Conservation (phyloP, 2,888 invertebrate species). For the Athetis lepigone region DNA sequence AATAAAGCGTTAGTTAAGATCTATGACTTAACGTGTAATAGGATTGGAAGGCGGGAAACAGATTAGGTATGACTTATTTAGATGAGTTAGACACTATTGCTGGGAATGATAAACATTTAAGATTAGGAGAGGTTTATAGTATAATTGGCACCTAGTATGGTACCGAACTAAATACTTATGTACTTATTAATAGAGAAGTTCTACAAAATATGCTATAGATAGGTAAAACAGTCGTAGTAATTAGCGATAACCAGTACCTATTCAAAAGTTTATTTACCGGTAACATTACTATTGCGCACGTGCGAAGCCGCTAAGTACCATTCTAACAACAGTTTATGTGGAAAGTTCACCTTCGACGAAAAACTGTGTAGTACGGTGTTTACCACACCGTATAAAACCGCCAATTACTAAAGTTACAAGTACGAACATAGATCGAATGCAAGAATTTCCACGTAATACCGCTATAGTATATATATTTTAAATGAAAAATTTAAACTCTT, state of each 20-base stretch:
- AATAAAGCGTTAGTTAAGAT: constrained; percentile 19
- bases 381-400: constrained; percentile 1
- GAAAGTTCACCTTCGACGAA: constrained; percentile 24
- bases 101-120: background rate
- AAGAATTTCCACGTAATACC: background rate
- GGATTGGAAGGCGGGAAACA: constrained; percentile 1
- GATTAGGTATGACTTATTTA: background rate
- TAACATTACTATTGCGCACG: background rate
- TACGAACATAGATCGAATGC: constrained; percentile 8
- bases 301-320: background rate
- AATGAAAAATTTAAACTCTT: background rate
- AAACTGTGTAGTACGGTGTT: constrained; percentile 17
- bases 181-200: too few species aligned
- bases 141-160: too few species aligned
- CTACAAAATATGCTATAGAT: background rate
- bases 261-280: constrained; percentile 7
- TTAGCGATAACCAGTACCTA: background rate
- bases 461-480: background rate
- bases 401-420: constrained; percentile 16
- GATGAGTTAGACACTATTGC: background rate
- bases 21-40: constrained; percentile 14
- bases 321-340: constrained; percentile 21
- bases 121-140: too few species aligned
- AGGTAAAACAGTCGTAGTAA: background rate
- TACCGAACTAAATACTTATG: too few species aligned